Evolutionary conservation across 2,113 vertebrate species (phyloP).

Genomic region (Lonchura striata): DNA sequence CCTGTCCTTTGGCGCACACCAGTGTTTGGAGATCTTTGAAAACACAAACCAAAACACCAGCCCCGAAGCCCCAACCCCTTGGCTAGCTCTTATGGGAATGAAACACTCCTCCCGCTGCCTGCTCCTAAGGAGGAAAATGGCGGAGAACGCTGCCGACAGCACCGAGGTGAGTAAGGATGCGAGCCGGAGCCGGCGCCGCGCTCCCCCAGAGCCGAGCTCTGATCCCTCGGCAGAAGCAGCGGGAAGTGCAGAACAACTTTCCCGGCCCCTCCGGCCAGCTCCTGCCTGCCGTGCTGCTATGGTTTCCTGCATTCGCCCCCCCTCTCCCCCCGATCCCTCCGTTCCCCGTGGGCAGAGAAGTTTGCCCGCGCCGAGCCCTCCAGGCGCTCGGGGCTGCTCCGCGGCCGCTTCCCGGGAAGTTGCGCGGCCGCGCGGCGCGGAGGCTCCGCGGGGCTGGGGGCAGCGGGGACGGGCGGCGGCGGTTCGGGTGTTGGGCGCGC

Average conservation of each 20-base stretch:
- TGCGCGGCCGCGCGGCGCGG: background rate
- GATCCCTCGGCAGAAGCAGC: background rate
- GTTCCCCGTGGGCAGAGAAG: background rate
- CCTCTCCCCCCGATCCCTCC: background rate
- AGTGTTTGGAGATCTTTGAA: constrained; percentile 8
- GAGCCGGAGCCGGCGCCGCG: background rate
- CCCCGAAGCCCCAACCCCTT: constrained; percentile 71
- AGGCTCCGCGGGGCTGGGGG: background rate
- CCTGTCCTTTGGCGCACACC: background rate
- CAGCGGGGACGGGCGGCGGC: rapidly evolving
- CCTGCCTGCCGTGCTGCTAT: background rate
- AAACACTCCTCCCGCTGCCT: constrained; percentile 98
- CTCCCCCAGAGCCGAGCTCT: background rate
- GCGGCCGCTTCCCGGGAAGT: background rate
- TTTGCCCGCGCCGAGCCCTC: background rate
- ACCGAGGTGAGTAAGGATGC: constrained; percentile 90
- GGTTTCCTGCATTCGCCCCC: background rate
- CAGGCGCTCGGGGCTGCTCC: background rate
- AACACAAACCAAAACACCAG: constrained; percentile 16
- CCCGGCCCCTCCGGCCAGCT: background rate
- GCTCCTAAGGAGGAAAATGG: constrained; percentile 97
- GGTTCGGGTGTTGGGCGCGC: rapidly evolving
- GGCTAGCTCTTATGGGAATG: constrained; percentile 92
- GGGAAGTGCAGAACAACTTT: constrained; percentile 34
- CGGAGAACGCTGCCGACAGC: constrained; percentile 87